Conservation (phyloP, 2,888 invertebrate genomes). For the Augiades crinisus region DNA sequence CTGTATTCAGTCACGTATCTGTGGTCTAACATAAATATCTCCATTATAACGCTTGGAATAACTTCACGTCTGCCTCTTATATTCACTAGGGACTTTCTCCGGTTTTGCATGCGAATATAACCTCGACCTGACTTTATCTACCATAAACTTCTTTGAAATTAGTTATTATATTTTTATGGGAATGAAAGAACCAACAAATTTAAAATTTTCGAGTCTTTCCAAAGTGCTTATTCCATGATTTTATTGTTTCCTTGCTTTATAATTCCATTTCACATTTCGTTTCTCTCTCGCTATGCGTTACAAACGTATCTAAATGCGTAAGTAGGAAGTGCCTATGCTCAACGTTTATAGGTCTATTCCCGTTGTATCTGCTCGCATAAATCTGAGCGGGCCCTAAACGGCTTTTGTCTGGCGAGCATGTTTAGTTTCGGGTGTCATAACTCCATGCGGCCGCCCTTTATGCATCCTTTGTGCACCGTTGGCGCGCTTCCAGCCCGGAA, state of each 20-base stretch:
- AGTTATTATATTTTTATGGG: no score
- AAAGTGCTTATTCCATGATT: no score
- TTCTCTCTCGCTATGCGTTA: background rate
- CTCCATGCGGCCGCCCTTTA: slow-evolving; percentile 45
- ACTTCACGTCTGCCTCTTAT: slow-evolving; percentile 1
- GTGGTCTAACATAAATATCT: slow-evolving; percentile 9
- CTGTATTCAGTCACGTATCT: background rate
- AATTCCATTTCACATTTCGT: background rate
- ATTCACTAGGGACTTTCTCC: background rate
- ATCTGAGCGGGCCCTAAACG: slow-evolving; percentile 13
- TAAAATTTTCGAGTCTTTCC: no score
- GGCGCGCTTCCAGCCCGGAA: slow-evolving; percentile 70
- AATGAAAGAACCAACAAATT: no score
- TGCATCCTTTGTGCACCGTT: slow-evolving; percentile 64
- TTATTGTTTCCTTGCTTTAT: background rate
- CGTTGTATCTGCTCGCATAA: slow-evolving; percentile 6
- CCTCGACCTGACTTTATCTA: no score
- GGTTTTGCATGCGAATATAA: no score
- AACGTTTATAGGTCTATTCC: slow-evolving; percentile 1
- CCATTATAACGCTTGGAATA: slow-evolving; percentile 4
- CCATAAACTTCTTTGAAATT: no score
- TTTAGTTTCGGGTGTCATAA: slow-evolving; percentile 29
- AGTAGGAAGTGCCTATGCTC: slow-evolving; percentile 2
- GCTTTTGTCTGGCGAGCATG: slow-evolving; percentile 17
- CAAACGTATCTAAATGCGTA: background rate